Base-by-base conservation (phyloP, 1,140 invertebrate genomes). In the Papilio xuthus region DNA sequence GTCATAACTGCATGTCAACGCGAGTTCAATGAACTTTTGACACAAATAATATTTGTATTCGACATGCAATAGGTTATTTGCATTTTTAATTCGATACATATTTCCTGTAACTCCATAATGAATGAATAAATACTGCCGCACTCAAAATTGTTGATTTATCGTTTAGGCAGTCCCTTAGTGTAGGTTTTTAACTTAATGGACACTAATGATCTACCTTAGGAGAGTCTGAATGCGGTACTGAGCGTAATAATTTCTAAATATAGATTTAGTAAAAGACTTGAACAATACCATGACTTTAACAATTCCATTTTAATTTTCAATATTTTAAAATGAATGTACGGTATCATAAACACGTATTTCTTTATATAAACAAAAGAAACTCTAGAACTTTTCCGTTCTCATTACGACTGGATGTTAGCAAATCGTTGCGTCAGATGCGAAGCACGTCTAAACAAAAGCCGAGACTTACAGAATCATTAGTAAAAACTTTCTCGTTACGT, bases 401-500 rank as follows among this genome's bases (percentile, higher is more conserved):
- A 73, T 47, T 26, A 73, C 41, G n/a, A 50, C 50, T 73, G 71
- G 23, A 37, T 10, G 44, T 73, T 23, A 41, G 37, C 41, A 42
- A 73, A 73, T 73, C 71, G 20, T 23, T 73, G 23, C 41, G 41
- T 73, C 6, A 26, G 41, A 71, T 9, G 69, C 69, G 37, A 28
- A 42, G 41, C 42, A 50, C 71, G 42, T 73, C 20, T 47, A 50
- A 73, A 73, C 71, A 73, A 73, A 69, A 73, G 71, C 71, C 42
- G 8, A 26, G 12, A 23, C 71, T 73, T 73, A 44, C 37, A 50
- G 42, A 73, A 73, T 73, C 41, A 73, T 73, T 73, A 73, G 71
- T 73, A 26, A 73, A 26, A 42, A 26, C 71, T 73, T 73, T 42
- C 71, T 73, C 50, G 71, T 73, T 73, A 73, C 71, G 71, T 73